These are phyloP conservation scores for Chlorops oryzae DNA, from an alignment of 1,140 invertebrate genomes.

Conservation along the genomic window DNA sequence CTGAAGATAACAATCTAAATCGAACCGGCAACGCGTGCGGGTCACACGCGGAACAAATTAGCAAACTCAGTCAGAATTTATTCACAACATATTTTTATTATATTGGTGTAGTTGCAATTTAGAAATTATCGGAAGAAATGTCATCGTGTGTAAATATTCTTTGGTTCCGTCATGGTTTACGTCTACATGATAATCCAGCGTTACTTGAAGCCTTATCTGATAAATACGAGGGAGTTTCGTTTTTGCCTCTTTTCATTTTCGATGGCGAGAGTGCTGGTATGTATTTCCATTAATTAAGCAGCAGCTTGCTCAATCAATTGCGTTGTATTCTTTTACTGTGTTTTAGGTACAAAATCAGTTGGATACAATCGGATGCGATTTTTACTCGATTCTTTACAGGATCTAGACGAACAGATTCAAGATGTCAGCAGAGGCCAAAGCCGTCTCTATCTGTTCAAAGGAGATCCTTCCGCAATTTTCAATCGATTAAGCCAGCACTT, in stretches of 20 bases:
- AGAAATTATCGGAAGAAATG: too few species aligned
- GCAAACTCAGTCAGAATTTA: too few species aligned
- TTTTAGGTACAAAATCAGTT: conserved; percentile 55
- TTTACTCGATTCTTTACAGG: conserved; percentile 63
- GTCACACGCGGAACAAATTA: too few species aligned
- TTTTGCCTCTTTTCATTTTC: conserved; percentile 66
- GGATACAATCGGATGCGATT: conserved; percentile 67
- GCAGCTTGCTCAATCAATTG: background rate
- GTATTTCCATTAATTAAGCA: conserved; percentile 2
- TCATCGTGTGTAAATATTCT: conserved; percentile 32
- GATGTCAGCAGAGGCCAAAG: conserved; percentile 52
- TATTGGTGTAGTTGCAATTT: too few species aligned
- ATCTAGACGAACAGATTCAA: conserved; percentile 59
- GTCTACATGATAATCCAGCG: conserved; percentile 69
- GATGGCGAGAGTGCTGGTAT: conserved; percentile 65
- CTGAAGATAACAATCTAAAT: too few species aligned
- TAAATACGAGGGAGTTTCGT: conserved; percentile 37
- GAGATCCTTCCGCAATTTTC: conserved; percentile 60
- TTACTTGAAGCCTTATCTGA: conserved; percentile 55
- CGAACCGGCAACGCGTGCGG: too few species aligned
- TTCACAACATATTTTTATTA: too few species aligned
- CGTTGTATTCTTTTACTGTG: conserved; percentile 2
- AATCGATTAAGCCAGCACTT: conserved; percentile 54
- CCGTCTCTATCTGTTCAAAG: conserved; percentile 56
- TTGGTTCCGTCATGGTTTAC: conserved; percentile 69